Evolutionary conservation across 2,888 invertebrate species (phyloP).

Genomic region (Macropis europaea): DNA sequence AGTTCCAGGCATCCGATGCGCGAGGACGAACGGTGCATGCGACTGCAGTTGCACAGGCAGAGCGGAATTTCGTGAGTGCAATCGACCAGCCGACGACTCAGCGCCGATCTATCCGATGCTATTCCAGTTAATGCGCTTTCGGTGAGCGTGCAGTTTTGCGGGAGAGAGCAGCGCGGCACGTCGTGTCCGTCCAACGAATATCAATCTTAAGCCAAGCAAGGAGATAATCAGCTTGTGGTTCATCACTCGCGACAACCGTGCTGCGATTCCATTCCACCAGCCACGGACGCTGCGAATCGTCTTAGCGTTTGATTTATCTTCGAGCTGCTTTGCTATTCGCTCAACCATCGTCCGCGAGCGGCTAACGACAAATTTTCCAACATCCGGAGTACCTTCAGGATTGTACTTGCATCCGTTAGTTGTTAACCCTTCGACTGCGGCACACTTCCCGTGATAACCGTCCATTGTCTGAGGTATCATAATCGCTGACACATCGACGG

Average conservation of each 20-base stretch:
- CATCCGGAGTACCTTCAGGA: too few species aligned
- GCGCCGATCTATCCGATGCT: conserved; percentile 48
- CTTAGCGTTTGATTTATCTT: conserved; percentile 60
- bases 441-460: too few species aligned
- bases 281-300: conserved; percentile 5
- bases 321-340: not conserved
- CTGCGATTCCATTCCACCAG: conserved; percentile 10
- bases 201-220: conserved; percentile 61
- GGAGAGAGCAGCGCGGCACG: not conserved
- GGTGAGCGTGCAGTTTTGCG: conserved; percentile 55
- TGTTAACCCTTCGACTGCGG: too few species aligned
- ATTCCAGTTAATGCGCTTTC: conserved; percentile 57
- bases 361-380: too few species aligned
- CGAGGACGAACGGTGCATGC: conserved; percentile 41
- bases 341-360: conserved; percentile 19
- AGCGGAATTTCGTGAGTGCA: conserved; percentile 48
- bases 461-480: too few species aligned
- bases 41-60: conserved; percentile 38
- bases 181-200: conserved; percentile 26
- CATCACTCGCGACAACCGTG: conserved; percentile 5
- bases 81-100: conserved; percentile 49
- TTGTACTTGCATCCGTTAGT: too few species aligned
- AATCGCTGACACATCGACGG: too few species aligned
- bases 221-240: conserved; percentile 47
- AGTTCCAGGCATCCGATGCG: conserved; percentile 52